A percentile compares a stretch with the other conserved stretches of the same genome.
phyloP scores from a whole-genome alignment of 2,113 vertebrate species.

The Hyla sarda region DNA sequence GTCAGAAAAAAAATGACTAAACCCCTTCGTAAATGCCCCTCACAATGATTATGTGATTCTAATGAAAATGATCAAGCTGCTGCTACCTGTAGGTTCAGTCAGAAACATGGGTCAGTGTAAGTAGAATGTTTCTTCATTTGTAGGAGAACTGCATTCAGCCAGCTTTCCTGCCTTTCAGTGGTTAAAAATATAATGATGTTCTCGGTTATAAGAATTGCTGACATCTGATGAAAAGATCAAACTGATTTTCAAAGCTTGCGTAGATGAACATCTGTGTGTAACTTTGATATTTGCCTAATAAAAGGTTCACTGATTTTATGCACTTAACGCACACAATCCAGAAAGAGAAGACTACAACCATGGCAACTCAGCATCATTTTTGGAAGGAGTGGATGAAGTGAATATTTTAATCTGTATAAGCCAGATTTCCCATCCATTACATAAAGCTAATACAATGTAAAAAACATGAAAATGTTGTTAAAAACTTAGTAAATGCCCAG shows the following conservation, averaged over 20 bases:
- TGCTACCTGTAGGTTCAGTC: background rate
- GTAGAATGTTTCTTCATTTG: background rate
- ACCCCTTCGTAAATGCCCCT: too few relatives aligned
- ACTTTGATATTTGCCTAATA: slow-evolving; percentile 54
- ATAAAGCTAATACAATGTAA: background rate
- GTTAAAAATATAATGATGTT: slow-evolving; percentile 10
- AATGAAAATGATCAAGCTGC: background rate
- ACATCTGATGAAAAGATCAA: slow-evolving; percentile 48
- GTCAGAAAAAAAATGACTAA: too few relatives aligned
- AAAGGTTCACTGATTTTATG: slow-evolving; percentile 53
- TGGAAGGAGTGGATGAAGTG: background rate
- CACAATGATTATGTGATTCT: too few relatives aligned
- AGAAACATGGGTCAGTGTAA: background rate
- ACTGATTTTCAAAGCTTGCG: slow-evolving; percentile 44
- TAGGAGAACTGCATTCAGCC: background rate
- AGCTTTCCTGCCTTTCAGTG: background rate
- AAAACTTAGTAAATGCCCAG: background rate
- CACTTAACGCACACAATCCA: slow-evolving; percentile 37
- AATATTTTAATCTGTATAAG: background rate
- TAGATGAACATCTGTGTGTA: slow-evolving; percentile 41
- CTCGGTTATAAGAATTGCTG: slow-evolving; percentile 19
- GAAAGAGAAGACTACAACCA: slow-evolving; percentile 29
- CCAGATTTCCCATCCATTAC: background rate
- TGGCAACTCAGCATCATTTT: slow-evolving; percentile 40
- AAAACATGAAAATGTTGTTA: background rate